Percentiles rank a stretch among this genome's conserved stretches.
Conservation (phyloP, 2,797 vertebrate species). For the Enteromius fasciolatus region DNA sequence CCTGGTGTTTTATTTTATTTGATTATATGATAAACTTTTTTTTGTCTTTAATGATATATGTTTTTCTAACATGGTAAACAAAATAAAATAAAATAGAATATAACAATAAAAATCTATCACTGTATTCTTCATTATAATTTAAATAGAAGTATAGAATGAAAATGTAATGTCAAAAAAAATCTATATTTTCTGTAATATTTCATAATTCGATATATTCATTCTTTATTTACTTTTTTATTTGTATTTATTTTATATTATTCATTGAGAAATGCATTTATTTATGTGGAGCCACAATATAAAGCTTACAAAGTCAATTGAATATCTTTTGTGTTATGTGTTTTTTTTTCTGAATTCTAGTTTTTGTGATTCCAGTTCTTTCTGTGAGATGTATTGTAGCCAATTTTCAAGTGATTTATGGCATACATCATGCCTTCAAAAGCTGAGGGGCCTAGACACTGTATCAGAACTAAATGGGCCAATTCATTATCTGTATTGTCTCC, state of each 20-base stretch:
- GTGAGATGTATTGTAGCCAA: background rate
- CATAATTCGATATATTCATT: background rate
- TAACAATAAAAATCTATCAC: no score
- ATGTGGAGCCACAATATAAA: background rate
- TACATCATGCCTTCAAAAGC: slow-evolving; percentile 5
- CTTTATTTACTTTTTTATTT: background rate
- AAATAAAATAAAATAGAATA: no score
- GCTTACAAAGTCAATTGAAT: background rate
- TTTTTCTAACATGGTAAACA: no score
- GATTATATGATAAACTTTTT: background rate
- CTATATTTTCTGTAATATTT: background rate
- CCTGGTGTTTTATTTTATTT: background rate
- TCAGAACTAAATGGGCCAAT: background rate
- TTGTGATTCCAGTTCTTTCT: background rate
- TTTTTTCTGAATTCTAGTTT: background rate
- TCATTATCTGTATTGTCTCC: background rate
- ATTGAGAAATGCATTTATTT: background rate
- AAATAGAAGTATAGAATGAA: background rate
- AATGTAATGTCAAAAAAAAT: background rate
- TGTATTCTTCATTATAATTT: background rate
- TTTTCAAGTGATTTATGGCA: background rate
- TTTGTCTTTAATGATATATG: background rate
- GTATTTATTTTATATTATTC: background rate
- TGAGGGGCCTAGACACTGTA: background rate
- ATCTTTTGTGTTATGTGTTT: background rate